Evolutionary conservation across 1,140 invertebrate species (phyloP).

Genomic region (Lineus longissimus): DNA sequence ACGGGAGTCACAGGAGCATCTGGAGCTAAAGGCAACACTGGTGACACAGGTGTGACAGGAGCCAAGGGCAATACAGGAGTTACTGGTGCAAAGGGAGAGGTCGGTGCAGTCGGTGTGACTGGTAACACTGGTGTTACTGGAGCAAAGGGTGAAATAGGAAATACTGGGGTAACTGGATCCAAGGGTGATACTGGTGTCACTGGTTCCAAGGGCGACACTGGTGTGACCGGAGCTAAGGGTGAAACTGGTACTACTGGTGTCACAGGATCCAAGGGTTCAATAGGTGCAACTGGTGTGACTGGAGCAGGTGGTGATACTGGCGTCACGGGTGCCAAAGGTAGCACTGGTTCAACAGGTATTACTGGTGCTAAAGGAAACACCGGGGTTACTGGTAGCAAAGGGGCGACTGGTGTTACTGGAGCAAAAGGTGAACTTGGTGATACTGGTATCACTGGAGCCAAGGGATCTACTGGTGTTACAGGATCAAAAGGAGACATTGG

Average conservation of each 20-base stretch:
- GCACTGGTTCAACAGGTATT: neutral
- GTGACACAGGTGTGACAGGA: neutral
- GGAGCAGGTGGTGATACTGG: neutral
- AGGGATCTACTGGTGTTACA: neutral
- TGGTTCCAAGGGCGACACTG: too few relatives aligned
- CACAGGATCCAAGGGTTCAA: neutral
- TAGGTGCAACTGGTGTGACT: neutral
- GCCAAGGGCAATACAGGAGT: too few relatives aligned
- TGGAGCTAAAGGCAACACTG: neutral
- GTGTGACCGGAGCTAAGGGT: constrained; percentile 1
- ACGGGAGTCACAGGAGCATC: neutral
- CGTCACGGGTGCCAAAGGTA: neutral
- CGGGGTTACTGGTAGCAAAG: neutral
- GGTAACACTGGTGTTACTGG: too few relatives aligned
- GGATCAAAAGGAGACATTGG: constrained; percentile 7
- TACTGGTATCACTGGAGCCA: neutral
- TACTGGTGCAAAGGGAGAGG: too few relatives aligned
- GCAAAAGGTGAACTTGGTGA: constrained; percentile 2
- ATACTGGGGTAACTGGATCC: too few relatives aligned
- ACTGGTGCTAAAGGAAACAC: neutral
- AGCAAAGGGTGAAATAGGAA: too few relatives aligned
- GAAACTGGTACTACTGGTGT: too few relatives aligned
- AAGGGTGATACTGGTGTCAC: too few relatives aligned
- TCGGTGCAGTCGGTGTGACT: too few relatives aligned
- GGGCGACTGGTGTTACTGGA: neutral